phyloP scores from a whole-genome alignment of 2,888 invertebrate genomes.

The Sinohyriopsis cumingii region DNA sequence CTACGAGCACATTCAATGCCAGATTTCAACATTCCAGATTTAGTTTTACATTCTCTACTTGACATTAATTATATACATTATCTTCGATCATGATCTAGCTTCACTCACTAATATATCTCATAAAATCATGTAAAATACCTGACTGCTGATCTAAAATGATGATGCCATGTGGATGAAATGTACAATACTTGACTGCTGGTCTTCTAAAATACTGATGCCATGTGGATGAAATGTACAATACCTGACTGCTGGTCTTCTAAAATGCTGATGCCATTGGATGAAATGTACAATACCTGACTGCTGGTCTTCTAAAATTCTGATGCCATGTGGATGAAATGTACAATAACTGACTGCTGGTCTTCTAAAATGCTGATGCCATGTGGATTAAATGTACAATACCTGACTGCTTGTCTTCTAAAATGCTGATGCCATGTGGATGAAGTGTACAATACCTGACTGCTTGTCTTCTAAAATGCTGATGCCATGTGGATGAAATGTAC shows the following conservation, averaged over 20 bases:
- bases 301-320: conserved; percentile 8
- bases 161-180: conserved; percentile 32
- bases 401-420: too few relatives aligned
- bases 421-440: conserved; percentile 29
- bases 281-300: too few relatives aligned
- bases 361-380: conserved; percentile 36
- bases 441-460: conserved; percentile 19
- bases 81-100: too few relatives aligned
- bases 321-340: conserved; percentile 24
- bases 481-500: conserved; percentile 32
- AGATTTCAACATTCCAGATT: too few relatives aligned
- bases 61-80: too few relatives aligned
- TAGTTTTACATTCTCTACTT: too few relatives aligned
- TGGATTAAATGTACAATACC: conserved; percentile 28
- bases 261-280: conserved; percentile 34
- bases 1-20: too few relatives aligned
- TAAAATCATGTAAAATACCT: conserved; percentile 7
- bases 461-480: conserved; percentile 30
- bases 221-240: conserved; percentile 18
- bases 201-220: too few relatives aligned
- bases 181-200: too few relatives aligned
- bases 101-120: too few relatives aligned
- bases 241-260: conserved; percentile 28
- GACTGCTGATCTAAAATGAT: conserved; percentile 8
- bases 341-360: conserved; percentile 25